phyloP scores from a whole-genome alignment of 2,888 invertebrate species.

The Drosophila ezoana region DNA sequence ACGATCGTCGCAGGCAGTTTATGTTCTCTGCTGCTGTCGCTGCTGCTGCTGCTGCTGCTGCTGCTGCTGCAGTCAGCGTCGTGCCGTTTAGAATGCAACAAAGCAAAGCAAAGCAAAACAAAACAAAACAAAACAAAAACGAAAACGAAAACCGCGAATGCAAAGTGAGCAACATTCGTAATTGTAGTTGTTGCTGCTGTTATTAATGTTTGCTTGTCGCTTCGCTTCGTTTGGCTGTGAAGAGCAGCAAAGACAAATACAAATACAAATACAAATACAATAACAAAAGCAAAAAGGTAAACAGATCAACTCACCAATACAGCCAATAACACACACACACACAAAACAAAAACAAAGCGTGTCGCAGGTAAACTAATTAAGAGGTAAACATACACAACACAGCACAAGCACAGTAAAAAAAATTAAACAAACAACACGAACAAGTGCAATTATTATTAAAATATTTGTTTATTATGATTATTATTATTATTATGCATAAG shows the following conservation, averaged over 20 bases:
- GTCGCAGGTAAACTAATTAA: constrained; percentile 69
- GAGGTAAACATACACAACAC: constrained; percentile 56
- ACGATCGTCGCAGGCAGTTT: constrained; percentile 30
- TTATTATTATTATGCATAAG: constrained; percentile 32
- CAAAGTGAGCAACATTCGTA: constrained; percentile 37
- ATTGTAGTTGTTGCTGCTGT: constrained; percentile 11
- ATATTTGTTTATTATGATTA: constrained; percentile 26
- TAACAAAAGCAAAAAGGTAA: constrained; percentile 28
- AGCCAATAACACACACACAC: no score
- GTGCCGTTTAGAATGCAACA: constrained; percentile 32
- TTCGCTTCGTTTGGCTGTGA: constrained; percentile 11
- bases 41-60: constrained; percentile 17
- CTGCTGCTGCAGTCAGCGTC: constrained; percentile 27
- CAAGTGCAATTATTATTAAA: constrained; percentile 42
- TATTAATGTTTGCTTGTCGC: constrained; percentile 9
- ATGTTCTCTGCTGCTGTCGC: constrained; percentile 17
- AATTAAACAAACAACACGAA: constrained; percentile 45
- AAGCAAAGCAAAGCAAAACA: constrained; percentile 28
- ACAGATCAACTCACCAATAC: constrained; percentile 56
- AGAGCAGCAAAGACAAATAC: constrained; percentile 17
- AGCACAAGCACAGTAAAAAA: constrained; percentile 40
- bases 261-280: constrained; percentile 15
- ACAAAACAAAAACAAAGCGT: constrained; percentile 62
- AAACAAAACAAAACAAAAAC: constrained; percentile 14
- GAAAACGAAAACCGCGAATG: constrained; percentile 28